phyloP scores from a whole-genome alignment of 1,140 invertebrate species.

The Oreohelix idahoensis region DNA sequence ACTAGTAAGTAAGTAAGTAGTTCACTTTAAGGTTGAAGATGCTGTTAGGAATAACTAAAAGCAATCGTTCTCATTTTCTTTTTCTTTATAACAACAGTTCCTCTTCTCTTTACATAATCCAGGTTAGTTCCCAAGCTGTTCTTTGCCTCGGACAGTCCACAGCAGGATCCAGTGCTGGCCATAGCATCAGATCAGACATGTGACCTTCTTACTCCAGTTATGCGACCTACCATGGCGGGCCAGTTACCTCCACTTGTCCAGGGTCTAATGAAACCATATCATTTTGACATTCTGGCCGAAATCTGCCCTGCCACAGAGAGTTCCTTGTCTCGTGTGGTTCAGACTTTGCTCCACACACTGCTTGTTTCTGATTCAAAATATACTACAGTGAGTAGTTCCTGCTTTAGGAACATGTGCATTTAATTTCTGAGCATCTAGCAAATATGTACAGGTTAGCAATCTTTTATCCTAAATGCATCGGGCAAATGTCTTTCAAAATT shows the following conservation, averaged over 20 bases:
- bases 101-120: constrained; percentile 48
- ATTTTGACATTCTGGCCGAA: constrained; percentile 70
- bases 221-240: constrained; percentile 60
- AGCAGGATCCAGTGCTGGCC: constrained; percentile 71
- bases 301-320: constrained; percentile 60
- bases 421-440: too few species aligned
- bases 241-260: constrained; percentile 66
- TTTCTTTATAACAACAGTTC: too few species aligned
- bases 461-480: too few species aligned
- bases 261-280: constrained; percentile 71
- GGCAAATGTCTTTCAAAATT: too few species aligned
- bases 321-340: constrained; percentile 76
- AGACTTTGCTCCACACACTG: constrained; percentile 72
- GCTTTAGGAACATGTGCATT: too few species aligned
- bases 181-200: constrained; percentile 66
- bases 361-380: constrained; percentile 78
- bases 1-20: too few species aligned
- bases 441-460: too few species aligned
- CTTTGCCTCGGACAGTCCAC: constrained; percentile 69
- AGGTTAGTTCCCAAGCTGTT: constrained; percentile 72
- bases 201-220: constrained; percentile 62
- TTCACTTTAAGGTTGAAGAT: too few species aligned
- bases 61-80: too few species aligned
- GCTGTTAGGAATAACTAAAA: too few species aligned
- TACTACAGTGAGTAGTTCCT: constrained; percentile 76